phyloP scores from a whole-genome alignment of 2,113 vertebrate genomes.

The Arothron firmamentum region DNA sequence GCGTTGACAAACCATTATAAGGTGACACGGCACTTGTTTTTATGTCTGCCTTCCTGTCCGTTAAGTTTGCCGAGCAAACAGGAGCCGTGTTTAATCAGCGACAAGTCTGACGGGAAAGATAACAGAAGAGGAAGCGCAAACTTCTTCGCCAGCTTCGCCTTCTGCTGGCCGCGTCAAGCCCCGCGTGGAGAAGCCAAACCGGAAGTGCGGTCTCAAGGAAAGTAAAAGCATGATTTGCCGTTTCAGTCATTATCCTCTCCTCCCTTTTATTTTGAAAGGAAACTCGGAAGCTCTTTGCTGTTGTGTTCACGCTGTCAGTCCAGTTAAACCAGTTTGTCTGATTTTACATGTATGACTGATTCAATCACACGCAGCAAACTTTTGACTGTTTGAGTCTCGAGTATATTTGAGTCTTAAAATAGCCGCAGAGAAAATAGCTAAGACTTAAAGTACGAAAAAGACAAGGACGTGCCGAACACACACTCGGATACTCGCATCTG shows the following conservation, averaged over 20 bases:
- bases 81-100: constrained; percentile 51
- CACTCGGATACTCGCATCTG: too few species aligned
- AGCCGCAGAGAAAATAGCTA: background rate
- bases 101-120: constrained; percentile 58
- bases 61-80: constrained; percentile 46
- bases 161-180: constrained; percentile 27
- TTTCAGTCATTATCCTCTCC: background rate
- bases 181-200: background rate
- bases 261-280: constrained; percentile 33
- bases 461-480: background rate
- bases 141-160: constrained; percentile 11
- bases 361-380: constrained; percentile 30
- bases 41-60: constrained; percentile 5
- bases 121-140: constrained; percentile 13
- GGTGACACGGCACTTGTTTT: constrained; percentile 14
- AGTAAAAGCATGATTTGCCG: constrained; percentile 3
- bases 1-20: constrained; percentile 35
- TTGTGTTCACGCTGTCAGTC: constrained; percentile 3
- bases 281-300: constrained; percentile 1
- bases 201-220: background rate
- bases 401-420: constrained; percentile 12
- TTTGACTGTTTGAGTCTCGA: background rate
- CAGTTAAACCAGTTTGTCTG: constrained; percentile 28
- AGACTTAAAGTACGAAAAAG: background rate
- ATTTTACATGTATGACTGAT: constrained; percentile 16